Base-by-base conservation (phyloP, 2,888 invertebrate species). In the Tenthredo livida region DNA sequence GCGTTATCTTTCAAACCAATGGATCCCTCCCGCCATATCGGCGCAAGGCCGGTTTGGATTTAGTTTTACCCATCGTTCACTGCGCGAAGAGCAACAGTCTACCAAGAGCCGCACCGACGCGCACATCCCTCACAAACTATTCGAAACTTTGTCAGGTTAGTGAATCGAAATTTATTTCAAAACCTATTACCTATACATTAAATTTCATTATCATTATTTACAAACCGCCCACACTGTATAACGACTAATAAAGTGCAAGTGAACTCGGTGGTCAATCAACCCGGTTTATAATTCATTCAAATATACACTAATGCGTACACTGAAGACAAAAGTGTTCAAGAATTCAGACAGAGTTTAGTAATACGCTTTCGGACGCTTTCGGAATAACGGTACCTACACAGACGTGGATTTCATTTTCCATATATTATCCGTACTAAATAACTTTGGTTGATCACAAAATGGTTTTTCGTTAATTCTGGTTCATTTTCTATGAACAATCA, bases 101-200 rank as follows among this genome's bases (percentile, higher is more conserved):
- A 21, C 58, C 61, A 61, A 61, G 80, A 80, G 40, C 58, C 21
- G 40, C 61, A 58, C 33, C 17, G 40, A 40, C 37, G 58, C 61
- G 80, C 61, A 80, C 80, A 80, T n/a, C 80, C n/a, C 58, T 80
- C 80, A 15, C 80, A 21, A 80, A 80, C 21, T 61, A 80, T 61
- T 61, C 61, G 25, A 25, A 61, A 80, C 80, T 40, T 78, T 29
- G 75, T 40, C 47, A 80, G 77, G 77, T 77, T 77, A 77, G 77
- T 77, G 54, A 43, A 25, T 17, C 33, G 4, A 6, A 70, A n/a
- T 54, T 37, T 70, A 61, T 12, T 4, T 12, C 0, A 25, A 61
- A 61, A 61, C 1, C 61, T 61, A 7, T 3, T 10, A 21, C 3
- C 12, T 12, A 33, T 33, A 4, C 4, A 33, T 33, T 0, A 2